A percentile compares a stretch with the other conserved stretches of the same genome.
Evolutionary conservation across 2,888 invertebrate species (phyloP).

Genomic region (Creontiades dilutus): DNA sequence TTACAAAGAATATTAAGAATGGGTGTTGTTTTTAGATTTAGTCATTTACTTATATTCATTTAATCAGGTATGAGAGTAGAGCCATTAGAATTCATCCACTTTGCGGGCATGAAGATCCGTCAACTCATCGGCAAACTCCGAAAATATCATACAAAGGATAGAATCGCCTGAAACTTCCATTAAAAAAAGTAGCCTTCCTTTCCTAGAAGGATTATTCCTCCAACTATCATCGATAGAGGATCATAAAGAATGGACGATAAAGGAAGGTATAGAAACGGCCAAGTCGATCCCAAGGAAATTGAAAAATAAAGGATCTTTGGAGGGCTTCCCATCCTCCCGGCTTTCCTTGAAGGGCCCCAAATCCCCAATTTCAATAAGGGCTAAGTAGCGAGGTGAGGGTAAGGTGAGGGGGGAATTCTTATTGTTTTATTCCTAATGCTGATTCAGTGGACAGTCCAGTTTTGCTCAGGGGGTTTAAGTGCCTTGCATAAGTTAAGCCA

Average conservation of each 20-base stretch:
- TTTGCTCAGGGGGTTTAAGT: slow-evolving; percentile 29
- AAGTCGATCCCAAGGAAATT: slow-evolving; percentile 55
- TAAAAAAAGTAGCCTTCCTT: not conserved
- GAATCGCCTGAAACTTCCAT: too few species aligned
- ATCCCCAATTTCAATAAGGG: slow-evolving; percentile 68
- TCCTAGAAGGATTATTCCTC: slow-evolving; percentile 9
- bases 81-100: too few species aligned
- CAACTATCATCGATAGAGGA: slow-evolving; percentile 56
- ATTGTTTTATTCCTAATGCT: slow-evolving; percentile 71
- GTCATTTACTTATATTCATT: too few species aligned
- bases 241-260: slow-evolving; percentile 66
- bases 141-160: too few species aligned
- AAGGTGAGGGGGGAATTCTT: slow-evolving; percentile 45
- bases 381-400: slow-evolving; percentile 1
- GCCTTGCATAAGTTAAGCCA: slow-evolving; percentile 68
- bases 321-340: not conserved
- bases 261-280: not conserved
- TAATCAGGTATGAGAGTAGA: too few species aligned
- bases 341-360: not conserved
- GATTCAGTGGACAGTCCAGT: slow-evolving; percentile 65
- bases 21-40: too few species aligned
- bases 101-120: too few species aligned
- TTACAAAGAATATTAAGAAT: too few species aligned
- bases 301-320: slow-evolving; percentile 56
- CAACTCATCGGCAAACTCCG: too few species aligned